Conservation (phyloP, 2,113 vertebrate species). For the Lycocorax pyrrhopterus region DNA sequence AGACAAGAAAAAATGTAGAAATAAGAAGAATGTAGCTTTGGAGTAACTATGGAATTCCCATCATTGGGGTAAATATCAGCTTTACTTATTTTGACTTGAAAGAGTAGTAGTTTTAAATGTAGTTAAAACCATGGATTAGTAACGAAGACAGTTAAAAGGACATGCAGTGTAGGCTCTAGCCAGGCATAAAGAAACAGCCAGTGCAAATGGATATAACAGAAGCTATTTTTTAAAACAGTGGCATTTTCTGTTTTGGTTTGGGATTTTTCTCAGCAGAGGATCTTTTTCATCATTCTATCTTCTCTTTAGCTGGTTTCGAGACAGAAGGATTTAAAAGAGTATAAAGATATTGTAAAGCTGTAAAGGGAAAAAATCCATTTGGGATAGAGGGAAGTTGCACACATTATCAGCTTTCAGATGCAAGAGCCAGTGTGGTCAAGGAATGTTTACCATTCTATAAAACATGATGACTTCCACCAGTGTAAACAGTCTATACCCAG, state of each 20-base stretch:
- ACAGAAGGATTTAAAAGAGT: neutral
- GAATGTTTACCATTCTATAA: neutral
- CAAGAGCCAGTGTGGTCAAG: neutral
- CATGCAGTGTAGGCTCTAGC: neutral
- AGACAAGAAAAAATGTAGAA: neutral
- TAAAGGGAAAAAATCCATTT: neutral
- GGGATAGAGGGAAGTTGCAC: neutral
- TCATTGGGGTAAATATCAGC: neutral
- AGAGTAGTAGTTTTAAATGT: neutral
- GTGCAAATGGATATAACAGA: neutral
- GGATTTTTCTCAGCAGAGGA: neutral
- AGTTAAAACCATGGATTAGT: neutral
- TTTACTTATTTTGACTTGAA: neutral
- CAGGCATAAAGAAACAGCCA: neutral
- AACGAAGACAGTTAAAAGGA: neutral
- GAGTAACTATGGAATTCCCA: neutral
- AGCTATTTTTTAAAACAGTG: neutral
- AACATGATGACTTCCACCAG: neutral
- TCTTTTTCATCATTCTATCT: neutral
- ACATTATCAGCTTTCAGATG: neutral
- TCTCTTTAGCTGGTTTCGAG: neutral
- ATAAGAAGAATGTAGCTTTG: neutral
- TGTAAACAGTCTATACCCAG: neutral
- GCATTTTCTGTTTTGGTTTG: neutral
- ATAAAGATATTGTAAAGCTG: neutral